These are phyloP conservation scores for Columba livia DNA, from an alignment of 2,113 vertebrate species.

Conservation along the genomic window DNA sequence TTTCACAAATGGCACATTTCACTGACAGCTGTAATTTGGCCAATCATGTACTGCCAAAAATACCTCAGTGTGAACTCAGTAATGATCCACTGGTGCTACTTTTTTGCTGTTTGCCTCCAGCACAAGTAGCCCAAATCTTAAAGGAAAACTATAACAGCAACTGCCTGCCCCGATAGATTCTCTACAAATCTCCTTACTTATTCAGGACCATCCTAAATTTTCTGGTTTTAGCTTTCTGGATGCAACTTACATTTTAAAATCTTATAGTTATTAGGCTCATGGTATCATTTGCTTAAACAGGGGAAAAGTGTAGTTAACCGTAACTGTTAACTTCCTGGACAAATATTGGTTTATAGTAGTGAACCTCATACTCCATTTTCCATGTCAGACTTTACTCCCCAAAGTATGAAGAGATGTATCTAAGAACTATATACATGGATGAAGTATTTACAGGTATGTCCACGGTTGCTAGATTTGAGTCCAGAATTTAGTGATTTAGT, in stretches of 20 bases:
- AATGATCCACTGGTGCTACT: not conserved
- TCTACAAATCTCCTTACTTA: not conserved
- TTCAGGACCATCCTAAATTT: not conserved
- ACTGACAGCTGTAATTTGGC: not conserved
- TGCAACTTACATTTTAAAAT: not conserved
- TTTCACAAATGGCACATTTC: not conserved
- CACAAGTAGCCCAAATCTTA: not conserved
- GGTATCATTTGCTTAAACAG: not conserved
- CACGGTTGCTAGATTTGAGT: not conserved
- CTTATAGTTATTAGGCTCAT: not conserved
- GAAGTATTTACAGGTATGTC: not conserved
- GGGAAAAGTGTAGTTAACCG: not conserved
- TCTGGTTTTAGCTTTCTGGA: fast-evolving
- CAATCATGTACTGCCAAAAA: not conserved
- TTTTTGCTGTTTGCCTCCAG: not conserved
- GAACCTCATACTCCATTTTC: not conserved
- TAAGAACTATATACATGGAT: not conserved
- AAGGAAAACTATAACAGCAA: not conserved
- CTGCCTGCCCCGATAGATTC: not conserved
- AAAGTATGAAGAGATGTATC: not conserved
- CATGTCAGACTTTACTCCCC: not conserved
- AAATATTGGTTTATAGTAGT: not conserved
- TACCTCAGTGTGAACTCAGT: not conserved
- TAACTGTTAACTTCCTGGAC: not conserved
- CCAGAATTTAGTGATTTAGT: not conserved